Percentiles rank a stretch among this genome's conserved stretches.
These are phyloP conservation scores for Picathartes gymnocephalus DNA, from an alignment of 2,113 vertebrate species.

Conservation along the genomic window DNA sequence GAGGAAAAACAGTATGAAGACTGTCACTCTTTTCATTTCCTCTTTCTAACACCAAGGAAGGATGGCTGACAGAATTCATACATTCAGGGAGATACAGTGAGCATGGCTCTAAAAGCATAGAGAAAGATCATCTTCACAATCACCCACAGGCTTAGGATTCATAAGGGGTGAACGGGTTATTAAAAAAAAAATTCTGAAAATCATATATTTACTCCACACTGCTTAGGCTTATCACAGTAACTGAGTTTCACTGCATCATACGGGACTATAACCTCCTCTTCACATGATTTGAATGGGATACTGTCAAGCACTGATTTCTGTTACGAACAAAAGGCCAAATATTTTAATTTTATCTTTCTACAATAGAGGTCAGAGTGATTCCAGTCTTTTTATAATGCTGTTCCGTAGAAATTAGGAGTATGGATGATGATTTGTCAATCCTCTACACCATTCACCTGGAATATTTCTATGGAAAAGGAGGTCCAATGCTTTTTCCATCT, in stretches of 20 bases:
- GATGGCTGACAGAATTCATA: neutral
- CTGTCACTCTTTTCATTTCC: neutral
- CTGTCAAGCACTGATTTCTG: neutral
- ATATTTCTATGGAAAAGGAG: neutral
- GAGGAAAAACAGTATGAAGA: neutral
- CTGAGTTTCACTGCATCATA: neutral
- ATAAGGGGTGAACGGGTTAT: neutral
- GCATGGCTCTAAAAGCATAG: neutral
- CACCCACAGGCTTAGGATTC: neutral
- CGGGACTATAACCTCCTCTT: neutral
- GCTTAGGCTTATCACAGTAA: neutral
- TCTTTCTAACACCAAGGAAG: neutral
- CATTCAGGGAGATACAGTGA: neutral
- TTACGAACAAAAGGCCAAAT: neutral
- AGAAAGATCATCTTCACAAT: neutral
- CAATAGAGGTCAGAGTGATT: neutral
- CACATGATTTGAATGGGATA: neutral
- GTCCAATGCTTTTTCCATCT: neutral
- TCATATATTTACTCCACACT: neutral
- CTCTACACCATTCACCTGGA: neutral
- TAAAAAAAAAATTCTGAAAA: neutral
- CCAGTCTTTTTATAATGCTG: neutral
- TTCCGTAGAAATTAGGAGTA: neutral
- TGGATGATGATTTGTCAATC: neutral
- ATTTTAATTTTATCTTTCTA: neutral